These are phyloP conservation scores for Araneus ventricosus DNA, from an alignment of 1,140 invertebrate genomes.

Conservation along the genomic window DNA sequence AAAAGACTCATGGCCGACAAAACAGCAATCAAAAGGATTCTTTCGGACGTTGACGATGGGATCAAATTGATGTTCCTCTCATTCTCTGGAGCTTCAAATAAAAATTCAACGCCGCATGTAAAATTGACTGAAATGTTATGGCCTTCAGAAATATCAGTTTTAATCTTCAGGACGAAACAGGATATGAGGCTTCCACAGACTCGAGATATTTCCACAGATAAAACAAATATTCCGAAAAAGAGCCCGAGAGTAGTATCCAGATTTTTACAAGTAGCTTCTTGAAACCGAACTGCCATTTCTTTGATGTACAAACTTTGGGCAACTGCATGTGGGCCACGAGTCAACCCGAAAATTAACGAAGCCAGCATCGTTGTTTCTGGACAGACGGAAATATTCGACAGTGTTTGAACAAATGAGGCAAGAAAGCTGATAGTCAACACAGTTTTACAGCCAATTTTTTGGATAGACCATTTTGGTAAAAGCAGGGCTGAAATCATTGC, in stretches of 20 bases:
- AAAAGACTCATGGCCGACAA: conserved; percentile 92
- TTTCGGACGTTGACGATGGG: conserved; percentile 85
- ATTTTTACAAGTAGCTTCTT: not conserved
- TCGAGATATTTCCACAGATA: conserved; percentile 15
- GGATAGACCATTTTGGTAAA: conserved; percentile 72
- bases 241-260: not conserved
- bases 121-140: not conserved
- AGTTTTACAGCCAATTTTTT: conserved; percentile 80
- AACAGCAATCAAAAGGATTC: conserved; percentile 92
- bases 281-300: conserved; percentile 78
- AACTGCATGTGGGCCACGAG: conserved; percentile 82
- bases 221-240: conserved; percentile 41
- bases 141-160: not conserved
- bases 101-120: not conserved
- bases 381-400: conserved; percentile 79
- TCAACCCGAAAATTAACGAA: conserved; percentile 80
- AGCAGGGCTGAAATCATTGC: conserved; percentile 77
- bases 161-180: conserved; percentile 20
- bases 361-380: conserved; percentile 79
- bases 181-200: conserved; percentile 28
- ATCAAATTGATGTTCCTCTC: not conserved
- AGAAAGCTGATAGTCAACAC: conserved; percentile 79
- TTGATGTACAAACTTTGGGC: conserved; percentile 82
- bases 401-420: conserved; percentile 80
- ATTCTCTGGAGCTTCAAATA: not conserved